These are phyloP conservation scores for Pseudomyrmex sp. DNA, from an alignment of 1,140 invertebrate species.

Conservation along the genomic window DNA sequence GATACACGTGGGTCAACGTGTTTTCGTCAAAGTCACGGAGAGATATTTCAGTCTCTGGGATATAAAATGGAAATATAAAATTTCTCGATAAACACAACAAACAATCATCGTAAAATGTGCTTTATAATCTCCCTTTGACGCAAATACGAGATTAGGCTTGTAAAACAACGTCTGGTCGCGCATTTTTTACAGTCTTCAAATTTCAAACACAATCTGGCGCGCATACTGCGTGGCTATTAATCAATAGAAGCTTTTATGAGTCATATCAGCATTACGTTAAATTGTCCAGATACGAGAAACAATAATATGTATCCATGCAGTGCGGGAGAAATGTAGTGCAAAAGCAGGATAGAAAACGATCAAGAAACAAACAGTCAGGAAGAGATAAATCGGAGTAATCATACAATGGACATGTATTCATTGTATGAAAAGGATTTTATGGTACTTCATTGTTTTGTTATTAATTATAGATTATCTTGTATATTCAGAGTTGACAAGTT, in stretches of 20 bases:
- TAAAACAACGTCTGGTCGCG: not conserved
- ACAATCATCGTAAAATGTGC: not conserved
- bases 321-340: too few relatives aligned
- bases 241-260: constrained; percentile 10
- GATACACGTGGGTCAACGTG: constrained; percentile 37
- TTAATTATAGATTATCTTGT: too few relatives aligned
- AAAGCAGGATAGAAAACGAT: not conserved
- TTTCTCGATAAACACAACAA: not conserved
- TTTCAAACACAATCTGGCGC: not conserved
- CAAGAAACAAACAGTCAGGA: too few relatives aligned
- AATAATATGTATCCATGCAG: not conserved
- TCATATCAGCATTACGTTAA: not conserved
- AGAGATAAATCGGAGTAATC: too few relatives aligned
- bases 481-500: too few relatives aligned
- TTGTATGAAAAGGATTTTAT: too few relatives aligned
- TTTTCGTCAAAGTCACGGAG: constrained; percentile 33
- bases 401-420: too few relatives aligned
- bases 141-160: not conserved
- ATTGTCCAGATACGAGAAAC: not conserved
- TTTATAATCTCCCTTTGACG: not conserved
- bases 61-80: not conserved
- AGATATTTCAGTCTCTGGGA: not conserved
- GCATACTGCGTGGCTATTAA: not conserved
- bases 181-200: constrained; percentile 9
- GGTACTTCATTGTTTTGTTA: too few relatives aligned